Evolutionary conservation across 37 sponge, comb jelly and placozoan genomes (phyloP), one percentile per base, ranked within the genome.

Genomic region (Axinella damicornis): DNA sequence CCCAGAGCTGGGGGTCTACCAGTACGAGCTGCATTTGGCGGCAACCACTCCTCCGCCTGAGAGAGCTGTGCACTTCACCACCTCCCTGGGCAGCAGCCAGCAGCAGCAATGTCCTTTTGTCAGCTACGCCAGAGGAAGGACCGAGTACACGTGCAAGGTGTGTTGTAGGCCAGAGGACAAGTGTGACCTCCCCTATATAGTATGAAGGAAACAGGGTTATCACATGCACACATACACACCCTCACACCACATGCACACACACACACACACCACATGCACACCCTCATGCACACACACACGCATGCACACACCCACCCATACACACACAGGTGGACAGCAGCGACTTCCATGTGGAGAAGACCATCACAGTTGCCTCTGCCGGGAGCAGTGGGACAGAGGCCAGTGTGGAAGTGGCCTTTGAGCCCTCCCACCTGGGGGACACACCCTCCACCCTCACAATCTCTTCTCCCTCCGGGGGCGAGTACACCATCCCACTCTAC

Each of bases 141-240:
- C 91, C 37, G 99, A 99, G 71, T 99, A 95, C 73, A 71, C 70
- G 16, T 97, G 97, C 85, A 99, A 95, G 86, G 94, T 96, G 20
- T 1, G 32, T 20, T 46, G 39, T 1, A 9, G 46, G 46, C 4
- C 9, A 46, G 9, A 46, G 9, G 46, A 46, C n/a, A n/a, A n/a
- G n/a, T n/a, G n/a, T n/a, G n/a, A n/a, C n/a, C n/a, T n/a, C n/a
- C n/a, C n/a, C n/a, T n/a, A n/a, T n/a, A n/a, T n/a, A n/a, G n/a
- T n/a, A n/a, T n/a, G n/a, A n/a, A n/a, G n/a, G n/a, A n/a, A n/a
- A n/a, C n/a, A n/a, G n/a, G n/a, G n/a, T n/a, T n/a, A n/a, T n/a
- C n/a, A n/a, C n/a, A n/a, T n/a, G n/a, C n/a, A n/a, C n/a, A n/a
- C n/a, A n/a, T n/a, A n/a, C n/a, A n/a, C n/a, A n/a, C n/a, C n/a